Percentiles rank a stretch among this genome's conserved stretches.
These are phyloP conservation scores for Baronia brevicornis DNA, from an alignment of 2,888 invertebrate genomes.

Conservation along the genomic window DNA sequence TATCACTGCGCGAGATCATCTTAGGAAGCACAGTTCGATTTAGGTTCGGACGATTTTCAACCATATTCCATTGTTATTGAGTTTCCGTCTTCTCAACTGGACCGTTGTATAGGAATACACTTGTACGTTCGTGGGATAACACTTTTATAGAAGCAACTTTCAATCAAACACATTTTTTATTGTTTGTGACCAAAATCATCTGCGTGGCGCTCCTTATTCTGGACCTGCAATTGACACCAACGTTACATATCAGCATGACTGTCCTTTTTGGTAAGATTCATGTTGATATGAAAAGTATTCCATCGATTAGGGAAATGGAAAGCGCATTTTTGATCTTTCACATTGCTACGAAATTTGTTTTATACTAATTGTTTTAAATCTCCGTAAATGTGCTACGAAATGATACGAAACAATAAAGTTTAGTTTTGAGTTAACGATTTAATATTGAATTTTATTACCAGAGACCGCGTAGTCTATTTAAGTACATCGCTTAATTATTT, in stretches of 20 bases:
- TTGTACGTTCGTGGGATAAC: slow-evolving; percentile 61
- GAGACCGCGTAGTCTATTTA: too few relatives aligned
- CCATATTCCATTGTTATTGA: slow-evolving; percentile 72
- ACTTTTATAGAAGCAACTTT: slow-evolving; percentile 42
- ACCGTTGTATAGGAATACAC: slow-evolving; percentile 42
- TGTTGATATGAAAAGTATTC: slow-evolving; percentile 38
- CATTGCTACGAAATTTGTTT: too few relatives aligned
- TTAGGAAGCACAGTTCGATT: slow-evolving; percentile 63
- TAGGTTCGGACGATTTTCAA: slow-evolving; percentile 44
- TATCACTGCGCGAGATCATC: slow-evolving; percentile 52
- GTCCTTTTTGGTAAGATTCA: slow-evolving; percentile 22
- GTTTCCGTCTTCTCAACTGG: slow-evolving; percentile 62
- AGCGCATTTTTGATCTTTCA: slow-evolving; percentile 34
- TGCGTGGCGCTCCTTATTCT: slow-evolving; percentile 33
- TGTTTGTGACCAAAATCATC: slow-evolving; percentile 48
- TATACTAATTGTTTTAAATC: too few relatives aligned
- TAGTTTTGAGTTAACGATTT: too few relatives aligned
- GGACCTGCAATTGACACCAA: slow-evolving; percentile 44
- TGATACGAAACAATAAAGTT: too few relatives aligned
- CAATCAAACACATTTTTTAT: slow-evolving; percentile 70
- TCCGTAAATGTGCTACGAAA: too few relatives aligned
- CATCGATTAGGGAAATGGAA: slow-evolving; percentile 39
- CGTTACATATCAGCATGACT: slow-evolving; percentile 40
- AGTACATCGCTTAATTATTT: too few relatives aligned
- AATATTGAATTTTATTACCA: too few relatives aligned